phyloP scores from a whole-genome alignment of 1,140 invertebrate species.

The Camponotus pennsylvanicus region DNA sequence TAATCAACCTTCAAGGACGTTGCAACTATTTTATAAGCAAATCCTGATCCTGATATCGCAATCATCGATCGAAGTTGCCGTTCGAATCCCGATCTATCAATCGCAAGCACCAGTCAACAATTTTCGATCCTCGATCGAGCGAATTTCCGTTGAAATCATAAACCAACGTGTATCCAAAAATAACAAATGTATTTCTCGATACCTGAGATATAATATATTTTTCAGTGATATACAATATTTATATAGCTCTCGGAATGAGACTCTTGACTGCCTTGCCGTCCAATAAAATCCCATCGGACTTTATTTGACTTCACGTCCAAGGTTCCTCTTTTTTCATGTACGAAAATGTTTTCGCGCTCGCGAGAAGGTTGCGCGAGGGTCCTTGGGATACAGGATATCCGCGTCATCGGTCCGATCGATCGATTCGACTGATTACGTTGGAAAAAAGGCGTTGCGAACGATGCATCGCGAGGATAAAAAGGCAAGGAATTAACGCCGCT shows the following conservation, averaged over 20 bases:
- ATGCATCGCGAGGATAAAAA: slow-evolving; percentile 21
- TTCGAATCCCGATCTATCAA: neutral
- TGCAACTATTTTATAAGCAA: slow-evolving; percentile 67
- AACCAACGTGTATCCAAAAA: no score
- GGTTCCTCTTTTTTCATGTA: neutral
- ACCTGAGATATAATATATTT: neutral
- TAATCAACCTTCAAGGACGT: slow-evolving; percentile 68
- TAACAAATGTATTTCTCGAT: neutral
- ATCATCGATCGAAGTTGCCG: neutral
- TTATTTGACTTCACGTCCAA: neutral
- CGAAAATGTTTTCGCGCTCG: neutral
- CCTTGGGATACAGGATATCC: slow-evolving; percentile 52
- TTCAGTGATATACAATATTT: neutral
- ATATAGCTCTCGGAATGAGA: neutral
- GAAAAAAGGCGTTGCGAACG: slow-evolving; percentile 47
- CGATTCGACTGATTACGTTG: neutral
- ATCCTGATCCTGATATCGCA: slow-evolving; percentile 39
- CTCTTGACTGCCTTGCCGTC: neutral
- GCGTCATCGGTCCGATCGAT: slow-evolving; percentile 14
- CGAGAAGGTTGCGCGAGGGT: neutral
- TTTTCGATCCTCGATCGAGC: neutral
- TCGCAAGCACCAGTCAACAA: neutral
- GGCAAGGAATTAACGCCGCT: neutral
- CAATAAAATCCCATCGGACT: neutral
- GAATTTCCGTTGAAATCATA: no score